phyloP scores from a whole-genome alignment of 2,888 invertebrate genomes.

The Lissocephala sabroskyi region DNA sequence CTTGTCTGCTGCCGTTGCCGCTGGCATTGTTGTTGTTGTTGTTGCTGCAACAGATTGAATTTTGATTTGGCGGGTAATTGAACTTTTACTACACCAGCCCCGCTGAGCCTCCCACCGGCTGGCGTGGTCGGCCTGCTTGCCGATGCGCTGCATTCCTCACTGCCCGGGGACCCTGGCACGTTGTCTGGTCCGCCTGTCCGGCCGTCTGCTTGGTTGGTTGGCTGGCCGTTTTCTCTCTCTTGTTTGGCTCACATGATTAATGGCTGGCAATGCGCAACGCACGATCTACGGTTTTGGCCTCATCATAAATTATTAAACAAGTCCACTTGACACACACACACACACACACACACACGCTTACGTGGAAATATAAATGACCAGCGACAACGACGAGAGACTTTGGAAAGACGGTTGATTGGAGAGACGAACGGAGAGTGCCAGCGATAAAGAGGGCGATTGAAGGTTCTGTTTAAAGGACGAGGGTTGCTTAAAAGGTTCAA shows the following conservation, averaged over 20 bases:
- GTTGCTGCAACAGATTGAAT: conserved; percentile 56
- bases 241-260: conserved; percentile 46
- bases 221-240: conserved; percentile 4
- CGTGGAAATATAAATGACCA: conserved; percentile 50
- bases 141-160: neutral
- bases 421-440: neutral
- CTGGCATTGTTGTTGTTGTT: conserved; percentile 28
- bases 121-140: neutral
- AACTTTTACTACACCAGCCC: conserved; percentile 54
- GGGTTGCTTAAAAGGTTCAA: too few species aligned
- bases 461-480: too few species aligned
- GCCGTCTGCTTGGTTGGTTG: too few species aligned
- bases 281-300: conserved; percentile 63
- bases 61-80: conserved; percentile 69
- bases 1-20: conserved; percentile 1
- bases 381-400: too few species aligned
- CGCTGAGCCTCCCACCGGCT: conserved; percentile 14
- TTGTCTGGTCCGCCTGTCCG: too few species aligned
- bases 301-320: conserved; percentile 62
- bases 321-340: conserved; percentile 61
- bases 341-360: conserved; percentile 17
- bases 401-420: neutral
- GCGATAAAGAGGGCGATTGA: neutral
- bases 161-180: too few species aligned
- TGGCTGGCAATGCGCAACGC: conserved; percentile 64